Evolutionary conservation across 2,888 invertebrate genomes (phyloP).

Genomic region (Philaethria dido): DNA sequence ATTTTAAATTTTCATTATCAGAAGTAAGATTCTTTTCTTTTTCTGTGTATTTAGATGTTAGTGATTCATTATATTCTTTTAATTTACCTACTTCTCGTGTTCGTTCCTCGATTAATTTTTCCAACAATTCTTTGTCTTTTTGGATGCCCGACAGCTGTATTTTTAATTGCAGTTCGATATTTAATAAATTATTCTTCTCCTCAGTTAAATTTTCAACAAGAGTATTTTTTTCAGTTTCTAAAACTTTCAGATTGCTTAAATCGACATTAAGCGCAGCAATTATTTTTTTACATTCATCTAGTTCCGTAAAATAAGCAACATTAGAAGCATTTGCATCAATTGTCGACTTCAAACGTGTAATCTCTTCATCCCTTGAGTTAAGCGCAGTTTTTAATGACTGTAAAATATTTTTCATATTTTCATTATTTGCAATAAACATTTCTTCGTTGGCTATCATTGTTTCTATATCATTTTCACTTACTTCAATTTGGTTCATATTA

Average conservation of each 20-base stretch:
- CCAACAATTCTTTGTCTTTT: slow-evolving; percentile 24
- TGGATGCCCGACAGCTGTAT: slow-evolving; percentile 47
- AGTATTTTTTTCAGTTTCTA: slow-evolving; percentile 51
- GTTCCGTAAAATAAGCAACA: slow-evolving; percentile 47
- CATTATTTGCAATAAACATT: slow-evolving; percentile 67
- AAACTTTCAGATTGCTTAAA: slow-evolving; percentile 50
- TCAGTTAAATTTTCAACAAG: slow-evolving; percentile 53
- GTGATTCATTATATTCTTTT: slow-evolving; percentile 51
- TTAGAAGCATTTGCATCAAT: slow-evolving; percentile 39
- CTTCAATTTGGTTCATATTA: slow-evolving; percentile 45
- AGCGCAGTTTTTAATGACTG: slow-evolving; percentile 62
- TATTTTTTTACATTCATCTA: slow-evolving; percentile 53
- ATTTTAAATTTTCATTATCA: slow-evolving; percentile 47
- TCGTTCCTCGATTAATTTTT: slow-evolving; percentile 46
- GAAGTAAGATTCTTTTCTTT: slow-evolving; percentile 48
- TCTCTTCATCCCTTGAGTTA: slow-evolving; percentile 60
- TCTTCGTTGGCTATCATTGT: slow-evolving; percentile 68
- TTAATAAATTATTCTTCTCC: slow-evolving; percentile 50
- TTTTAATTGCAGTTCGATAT: slow-evolving; percentile 49
- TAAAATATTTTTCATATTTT: slow-evolving; percentile 70
- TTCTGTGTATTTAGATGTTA: slow-evolving; percentile 46
- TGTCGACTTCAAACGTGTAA: slow-evolving; percentile 55
- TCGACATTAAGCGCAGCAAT: slow-evolving; percentile 52
- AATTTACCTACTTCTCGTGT: slow-evolving; percentile 46
- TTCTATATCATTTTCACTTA: slow-evolving; percentile 58